Evolutionary conservation across 2,888 invertebrate genomes (phyloP).

Genomic region (Himalopsyche tibetana): DNA sequence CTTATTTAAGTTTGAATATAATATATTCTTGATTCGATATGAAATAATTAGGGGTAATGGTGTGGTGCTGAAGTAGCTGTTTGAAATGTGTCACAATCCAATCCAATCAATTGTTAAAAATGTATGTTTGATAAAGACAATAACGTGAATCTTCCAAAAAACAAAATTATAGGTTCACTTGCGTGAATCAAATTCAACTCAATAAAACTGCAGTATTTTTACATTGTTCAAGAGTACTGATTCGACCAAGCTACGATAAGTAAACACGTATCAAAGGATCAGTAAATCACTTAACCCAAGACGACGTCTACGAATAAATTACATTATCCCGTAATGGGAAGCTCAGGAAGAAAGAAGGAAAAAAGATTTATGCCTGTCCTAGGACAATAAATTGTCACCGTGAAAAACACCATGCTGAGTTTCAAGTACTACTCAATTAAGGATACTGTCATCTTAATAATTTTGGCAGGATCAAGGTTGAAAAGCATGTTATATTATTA

Average conservation of each 20-base stretch:
- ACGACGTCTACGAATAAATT: constrained; percentile 59
- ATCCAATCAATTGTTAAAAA: too few species aligned
- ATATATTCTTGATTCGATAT: too few species aligned
- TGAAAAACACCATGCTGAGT: neutral
- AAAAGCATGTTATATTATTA: too few species aligned
- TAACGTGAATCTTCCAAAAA: too few species aligned
- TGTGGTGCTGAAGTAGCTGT: too few species aligned
- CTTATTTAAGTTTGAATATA: too few species aligned
- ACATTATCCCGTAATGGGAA: constrained; percentile 55
- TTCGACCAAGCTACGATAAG: neutral
- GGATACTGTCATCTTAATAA: constrained; percentile 23
- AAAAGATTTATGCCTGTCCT: constrained; percentile 58
- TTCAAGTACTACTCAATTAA: neutral
- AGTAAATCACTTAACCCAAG: constrained; percentile 60
- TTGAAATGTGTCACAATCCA: too few species aligned
- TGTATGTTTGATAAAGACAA: too few species aligned
- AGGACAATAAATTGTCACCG: constrained; percentile 48
- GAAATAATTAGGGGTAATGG: too few species aligned
- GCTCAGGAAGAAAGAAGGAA: constrained; percentile 41
- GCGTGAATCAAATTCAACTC: too few species aligned
- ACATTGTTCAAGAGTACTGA: neutral
- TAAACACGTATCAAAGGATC: constrained; percentile 36
- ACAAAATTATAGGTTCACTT: too few species aligned
- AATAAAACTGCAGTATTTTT: too few species aligned
- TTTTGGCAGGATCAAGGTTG: neutral